phyloP scores from a whole-genome alignment of 2,797 vertebrate species.

The Meda fulgida region DNA sequence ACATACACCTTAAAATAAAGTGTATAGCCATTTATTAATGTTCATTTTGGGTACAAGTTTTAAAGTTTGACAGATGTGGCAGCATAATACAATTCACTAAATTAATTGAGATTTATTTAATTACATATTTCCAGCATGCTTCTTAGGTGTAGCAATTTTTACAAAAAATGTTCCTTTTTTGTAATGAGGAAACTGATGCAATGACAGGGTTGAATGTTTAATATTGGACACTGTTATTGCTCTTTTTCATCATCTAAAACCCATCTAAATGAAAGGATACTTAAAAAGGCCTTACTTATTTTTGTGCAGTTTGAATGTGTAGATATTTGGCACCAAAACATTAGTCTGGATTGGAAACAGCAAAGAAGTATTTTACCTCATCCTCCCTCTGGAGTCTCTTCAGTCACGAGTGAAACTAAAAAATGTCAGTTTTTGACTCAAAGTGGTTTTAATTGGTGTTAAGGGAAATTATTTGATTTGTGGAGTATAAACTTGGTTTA shows the following conservation, averaged over 20 bases:
- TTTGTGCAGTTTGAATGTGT: conserved; percentile 2
- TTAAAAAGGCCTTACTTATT: background rate
- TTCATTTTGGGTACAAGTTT: background rate
- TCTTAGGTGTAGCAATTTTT: conserved; percentile 27
- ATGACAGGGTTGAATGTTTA: conserved; percentile 43
- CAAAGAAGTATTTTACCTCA: background rate
- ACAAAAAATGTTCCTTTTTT: no score
- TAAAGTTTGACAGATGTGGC: background rate
- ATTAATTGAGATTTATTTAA: background rate
- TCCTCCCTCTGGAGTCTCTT: conserved; percentile 2
- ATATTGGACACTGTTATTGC: conserved; percentile 54
- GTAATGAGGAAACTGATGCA: background rate
- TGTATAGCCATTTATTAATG: no score
- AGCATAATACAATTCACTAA: background rate
- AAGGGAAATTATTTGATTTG: conserved; percentile 13
- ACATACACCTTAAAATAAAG: no score
- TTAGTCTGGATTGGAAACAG: conserved; percentile 26
- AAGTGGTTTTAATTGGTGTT: conserved; percentile 23
- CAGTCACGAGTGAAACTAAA: conserved; percentile 21
- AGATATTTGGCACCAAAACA: conserved; percentile 19
- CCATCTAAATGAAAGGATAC: conserved; percentile 44
- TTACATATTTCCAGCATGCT: conserved; percentile 21
- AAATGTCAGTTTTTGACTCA: background rate
- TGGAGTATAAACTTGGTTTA: background rate
- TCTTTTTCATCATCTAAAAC: conserved; percentile 61